phyloP scores from a whole-genome alignment of 2,888 invertebrate genomes.

The Xylota segnis region DNA sequence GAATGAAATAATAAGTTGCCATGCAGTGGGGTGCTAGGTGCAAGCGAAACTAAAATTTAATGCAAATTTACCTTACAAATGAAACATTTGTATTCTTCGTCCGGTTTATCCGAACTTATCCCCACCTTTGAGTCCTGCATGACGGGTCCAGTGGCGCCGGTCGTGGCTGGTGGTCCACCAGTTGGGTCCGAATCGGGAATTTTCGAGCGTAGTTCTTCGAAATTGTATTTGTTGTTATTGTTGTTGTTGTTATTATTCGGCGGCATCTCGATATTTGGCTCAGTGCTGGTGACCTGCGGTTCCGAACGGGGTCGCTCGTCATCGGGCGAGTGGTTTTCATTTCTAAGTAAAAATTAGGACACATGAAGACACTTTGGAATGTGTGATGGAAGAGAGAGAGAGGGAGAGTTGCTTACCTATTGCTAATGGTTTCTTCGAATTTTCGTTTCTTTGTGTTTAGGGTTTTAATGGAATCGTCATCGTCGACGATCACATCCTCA shows the following conservation, averaged over 20 bases:
- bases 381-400: background rate
- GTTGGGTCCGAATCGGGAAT: conserved; percentile 86
- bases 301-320: conserved; percentile 83
- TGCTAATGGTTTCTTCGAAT: conserved; percentile 82
- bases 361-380: too few species aligned
- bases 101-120: conserved; percentile 85
- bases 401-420: conserved; percentile 78
- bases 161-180: conserved; percentile 51
- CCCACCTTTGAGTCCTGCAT: conserved; percentile 84
- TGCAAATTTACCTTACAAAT: conserved; percentile 88
- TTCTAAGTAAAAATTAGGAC: conserved; percentile 72
- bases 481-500: conserved; percentile 84
- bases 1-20: conserved; percentile 50
- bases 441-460: conserved; percentile 81
- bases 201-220: conserved; percentile 86
- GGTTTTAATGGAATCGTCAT: conserved; percentile 82
- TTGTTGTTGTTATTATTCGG: conserved; percentile 80
- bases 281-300: conserved; percentile 84
- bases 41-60: conserved; percentile 75
- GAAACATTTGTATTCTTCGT: conserved; percentile 88
- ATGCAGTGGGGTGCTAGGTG: conserved; percentile 67
- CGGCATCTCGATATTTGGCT: conserved; percentile 81
- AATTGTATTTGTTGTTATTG: conserved; percentile 82
- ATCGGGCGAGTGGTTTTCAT: conserved; percentile 81
- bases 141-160: conserved; percentile 78